These are phyloP conservation scores for Arizona elegans DNA, from an alignment of 2,113 vertebrate species.

Conservation along the genomic window DNA sequence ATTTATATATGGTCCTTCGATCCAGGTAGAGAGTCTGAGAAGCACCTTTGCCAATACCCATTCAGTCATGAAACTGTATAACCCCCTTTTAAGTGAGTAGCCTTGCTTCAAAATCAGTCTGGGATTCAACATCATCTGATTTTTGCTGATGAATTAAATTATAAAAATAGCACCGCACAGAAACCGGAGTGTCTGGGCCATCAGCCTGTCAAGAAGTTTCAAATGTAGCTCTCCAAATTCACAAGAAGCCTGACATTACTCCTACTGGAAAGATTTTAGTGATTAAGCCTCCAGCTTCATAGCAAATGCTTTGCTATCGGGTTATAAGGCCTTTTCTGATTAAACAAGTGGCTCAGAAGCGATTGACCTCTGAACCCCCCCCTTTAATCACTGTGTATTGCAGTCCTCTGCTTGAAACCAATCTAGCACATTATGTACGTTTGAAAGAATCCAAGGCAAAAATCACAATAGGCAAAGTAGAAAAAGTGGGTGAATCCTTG, in stretches of 20 bases:
- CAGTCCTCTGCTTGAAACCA: slow-evolving; percentile 11
- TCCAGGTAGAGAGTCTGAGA: slow-evolving; percentile 1
- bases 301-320: background rate
- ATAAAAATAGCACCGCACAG: background rate
- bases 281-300: background rate
- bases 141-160: background rate
- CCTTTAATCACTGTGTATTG: background rate
- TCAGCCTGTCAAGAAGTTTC: background rate
- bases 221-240: background rate
- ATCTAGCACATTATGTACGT: fast-evolving
- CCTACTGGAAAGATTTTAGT: background rate
- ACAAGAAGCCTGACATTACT: background rate
- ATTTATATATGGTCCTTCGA: background rate
- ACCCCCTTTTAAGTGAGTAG: background rate
- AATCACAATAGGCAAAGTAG: slow-evolving; percentile 2
- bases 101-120: background rate
- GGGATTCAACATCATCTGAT: background rate
- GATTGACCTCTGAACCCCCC: background rate
- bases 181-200: background rate
- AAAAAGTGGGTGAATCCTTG: slow-evolving; percentile 35
- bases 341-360: background rate
- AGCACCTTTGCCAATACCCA: background rate
- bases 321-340: background rate
- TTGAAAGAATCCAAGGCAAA: slow-evolving; percentile 23
- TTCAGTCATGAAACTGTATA: slow-evolving; percentile 1